phyloP scores from a whole-genome alignment of 2,888 invertebrate genomes.

The Norana najaformis region DNA sequence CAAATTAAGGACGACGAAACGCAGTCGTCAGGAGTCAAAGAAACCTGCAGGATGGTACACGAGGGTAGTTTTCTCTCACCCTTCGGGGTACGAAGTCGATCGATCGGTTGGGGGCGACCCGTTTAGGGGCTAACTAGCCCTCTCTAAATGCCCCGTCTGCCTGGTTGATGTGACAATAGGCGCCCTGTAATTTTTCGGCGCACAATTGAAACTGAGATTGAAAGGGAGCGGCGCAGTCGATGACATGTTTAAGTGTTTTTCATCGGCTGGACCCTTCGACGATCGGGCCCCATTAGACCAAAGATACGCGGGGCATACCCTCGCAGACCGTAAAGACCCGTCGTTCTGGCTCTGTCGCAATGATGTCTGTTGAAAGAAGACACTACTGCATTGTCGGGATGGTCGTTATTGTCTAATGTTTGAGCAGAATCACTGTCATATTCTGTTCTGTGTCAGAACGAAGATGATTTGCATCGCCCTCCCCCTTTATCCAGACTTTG shows the following conservation, averaged over 20 bases:
- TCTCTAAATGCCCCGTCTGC: neutral
- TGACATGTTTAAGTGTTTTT: slow-evolving; percentile 13
- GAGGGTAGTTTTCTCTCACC: neutral
- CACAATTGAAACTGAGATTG: neutral
- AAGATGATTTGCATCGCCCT: too few relatives aligned
- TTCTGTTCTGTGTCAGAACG: too few relatives aligned
- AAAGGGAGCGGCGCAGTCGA: neutral
- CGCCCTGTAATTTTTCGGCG: slow-evolving; percentile 6
- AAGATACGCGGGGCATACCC: neutral
- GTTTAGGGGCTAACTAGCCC: neutral
- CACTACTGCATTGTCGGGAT: too few relatives aligned
- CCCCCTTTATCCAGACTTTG: too few relatives aligned
- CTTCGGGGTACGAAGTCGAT: neutral
- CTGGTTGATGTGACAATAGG: neutral
- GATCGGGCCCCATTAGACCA: neutral
- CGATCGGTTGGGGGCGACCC: slow-evolving; percentile 2
- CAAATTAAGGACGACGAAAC: neutral
- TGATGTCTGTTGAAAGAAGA: neutral
- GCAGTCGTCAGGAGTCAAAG: neutral
- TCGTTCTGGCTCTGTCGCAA: neutral
- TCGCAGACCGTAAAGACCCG: neutral
- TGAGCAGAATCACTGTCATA: too few relatives aligned
- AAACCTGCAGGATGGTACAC: neutral
- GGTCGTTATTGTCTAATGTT: too few relatives aligned
- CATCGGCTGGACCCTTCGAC: neutral